Base-by-base conservation (phyloP, 2,113 vertebrate genomes). In the Myotis yumanensis region DNA sequence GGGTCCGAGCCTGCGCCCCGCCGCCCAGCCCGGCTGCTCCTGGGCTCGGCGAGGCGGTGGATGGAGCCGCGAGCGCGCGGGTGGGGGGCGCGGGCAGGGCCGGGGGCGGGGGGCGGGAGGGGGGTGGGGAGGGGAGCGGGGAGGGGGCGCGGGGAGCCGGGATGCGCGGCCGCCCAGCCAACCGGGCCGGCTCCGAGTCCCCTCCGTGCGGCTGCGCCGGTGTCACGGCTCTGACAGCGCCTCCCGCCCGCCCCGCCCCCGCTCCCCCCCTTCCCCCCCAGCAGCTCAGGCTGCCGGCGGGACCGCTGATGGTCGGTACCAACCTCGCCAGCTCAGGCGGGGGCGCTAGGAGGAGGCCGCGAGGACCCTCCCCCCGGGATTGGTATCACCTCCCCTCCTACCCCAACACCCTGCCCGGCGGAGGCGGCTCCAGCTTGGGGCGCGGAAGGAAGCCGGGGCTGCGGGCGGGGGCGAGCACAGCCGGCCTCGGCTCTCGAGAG, bases 251-350 rank as follows among this genome's bases (percentile, higher is more conserved):
- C 96, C 97, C 98, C 98, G 89, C 98, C 95, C 86, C 93, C 93
- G 25, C 6, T 2, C 52, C 54, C 18, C 20, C 54, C 18, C 20
- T 20, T 3, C 12, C 82, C 91, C 95, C 25, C 43, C 92, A 71
- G 40, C 57, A 59, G 90, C 72, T 48, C 66, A 16, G 66, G 96
- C 96, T 15, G 96, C 84, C 84, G 54, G 96, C 96, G 96, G 97
- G 97, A 96, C 97, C 96, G 98, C 98, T 97, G 96, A 98, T 98
- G 99, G 99, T 98, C 98, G 98, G 98, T 99, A 99, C 99, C 99
- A 98, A 98, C 98, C 97, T 97, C 96, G 97, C 98, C 97, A 86
- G 98, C 98, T 96, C 98, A 94, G 98, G 98, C 98, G 98, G 98
- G 98, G 99, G 98, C 98, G 96, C 75, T 48, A 62, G 8, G 90